phyloP scores from a whole-genome alignment of 2,797 vertebrate genomes.

The Amblyopsis hoosieri region DNA sequence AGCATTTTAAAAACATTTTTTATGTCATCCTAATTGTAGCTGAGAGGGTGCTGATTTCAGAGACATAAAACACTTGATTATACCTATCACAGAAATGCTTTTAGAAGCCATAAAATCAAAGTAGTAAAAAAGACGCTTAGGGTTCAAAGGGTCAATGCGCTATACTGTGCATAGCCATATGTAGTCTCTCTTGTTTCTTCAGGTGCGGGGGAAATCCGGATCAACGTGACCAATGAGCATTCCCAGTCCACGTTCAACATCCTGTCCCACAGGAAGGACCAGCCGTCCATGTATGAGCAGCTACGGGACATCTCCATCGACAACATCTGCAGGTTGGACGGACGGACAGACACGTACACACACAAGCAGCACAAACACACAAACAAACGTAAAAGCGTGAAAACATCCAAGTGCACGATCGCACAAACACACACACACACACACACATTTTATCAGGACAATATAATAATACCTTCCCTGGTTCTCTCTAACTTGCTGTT shows the following conservation, averaged over 20 bases:
- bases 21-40: too few relatives aligned
- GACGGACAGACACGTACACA: constrained; percentile 4
- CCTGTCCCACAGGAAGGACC: constrained; percentile 86
- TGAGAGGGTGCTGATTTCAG: too few relatives aligned
- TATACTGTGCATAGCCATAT: not conserved
- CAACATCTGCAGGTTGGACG: constrained; percentile 92
- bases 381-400: not conserved
- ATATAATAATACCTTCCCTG: not conserved
- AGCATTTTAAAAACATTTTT: too few relatives aligned
- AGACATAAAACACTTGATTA: too few relatives aligned
- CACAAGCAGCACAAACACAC: constrained; percentile 3
- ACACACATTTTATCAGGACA: too few relatives aligned
- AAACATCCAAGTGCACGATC: too few relatives aligned
- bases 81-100: too few relatives aligned
- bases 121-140: too few relatives aligned
- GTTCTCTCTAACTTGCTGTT: not conserved
- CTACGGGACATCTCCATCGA: constrained; percentile 95
- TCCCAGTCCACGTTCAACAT: constrained; percentile 87
- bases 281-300: constrained; percentile 96
- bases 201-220: constrained; percentile 91
- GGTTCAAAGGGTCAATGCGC: too few relatives aligned
- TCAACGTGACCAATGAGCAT: constrained; percentile 93
- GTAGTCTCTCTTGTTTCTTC: constrained; percentile 12
- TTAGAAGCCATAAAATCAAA: too few relatives aligned
- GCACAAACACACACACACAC: constrained; percentile 7